A percentile compares a stretch with the other conserved stretches of the same genome.
Conservation (phyloP, 2,888 invertebrate species). For the Coleophora flavipennella region DNA sequence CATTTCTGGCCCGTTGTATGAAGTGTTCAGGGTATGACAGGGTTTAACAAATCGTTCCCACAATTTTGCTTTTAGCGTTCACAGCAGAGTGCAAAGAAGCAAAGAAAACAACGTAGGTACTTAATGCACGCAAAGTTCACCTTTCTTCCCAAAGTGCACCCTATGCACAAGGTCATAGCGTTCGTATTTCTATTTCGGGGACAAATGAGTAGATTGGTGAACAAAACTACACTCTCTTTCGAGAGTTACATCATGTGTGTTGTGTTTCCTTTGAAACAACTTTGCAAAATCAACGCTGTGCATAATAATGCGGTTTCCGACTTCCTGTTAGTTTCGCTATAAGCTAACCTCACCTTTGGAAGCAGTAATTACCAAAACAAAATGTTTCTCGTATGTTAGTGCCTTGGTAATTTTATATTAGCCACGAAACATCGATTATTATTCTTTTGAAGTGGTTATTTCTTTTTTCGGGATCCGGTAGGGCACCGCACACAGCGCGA, state of each 20-base stretch:
- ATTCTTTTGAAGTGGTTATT: too few species aligned
- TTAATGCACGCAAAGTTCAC: background rate
- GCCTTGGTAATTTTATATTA: constrained; percentile 27
- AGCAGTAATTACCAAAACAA: too few species aligned
- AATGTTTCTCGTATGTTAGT: too few species aligned
- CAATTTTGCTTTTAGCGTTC: constrained; percentile 27
- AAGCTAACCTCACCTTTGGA: background rate
- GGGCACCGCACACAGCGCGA: too few species aligned
- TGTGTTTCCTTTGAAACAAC: constrained; percentile 24
- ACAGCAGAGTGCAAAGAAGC: constrained; percentile 15
- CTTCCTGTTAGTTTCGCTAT: background rate
- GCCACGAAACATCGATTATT: too few species aligned
- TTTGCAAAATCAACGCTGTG: constrained; percentile 19
- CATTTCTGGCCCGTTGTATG: too few species aligned
- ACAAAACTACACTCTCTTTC: constrained; percentile 18
- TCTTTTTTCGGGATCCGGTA: too few species aligned
- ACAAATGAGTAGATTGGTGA: constrained; percentile 1
- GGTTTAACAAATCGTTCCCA: constrained; percentile 15
- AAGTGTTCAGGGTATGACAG: constrained; percentile 8
- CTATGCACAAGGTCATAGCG: constrained; percentile 8
- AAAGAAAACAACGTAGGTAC: constrained; percentile 22
- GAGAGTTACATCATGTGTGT: constrained; percentile 13
- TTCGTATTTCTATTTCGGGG: constrained; percentile 8
- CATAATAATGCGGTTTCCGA: background rate
- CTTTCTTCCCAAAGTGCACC: constrained; percentile 1